Evolutionary conservation across 1,140 invertebrate genomes (phyloP), one percentile per base, ranked within the genome.

Genomic region (Drosophila pallidifrons): DNA sequence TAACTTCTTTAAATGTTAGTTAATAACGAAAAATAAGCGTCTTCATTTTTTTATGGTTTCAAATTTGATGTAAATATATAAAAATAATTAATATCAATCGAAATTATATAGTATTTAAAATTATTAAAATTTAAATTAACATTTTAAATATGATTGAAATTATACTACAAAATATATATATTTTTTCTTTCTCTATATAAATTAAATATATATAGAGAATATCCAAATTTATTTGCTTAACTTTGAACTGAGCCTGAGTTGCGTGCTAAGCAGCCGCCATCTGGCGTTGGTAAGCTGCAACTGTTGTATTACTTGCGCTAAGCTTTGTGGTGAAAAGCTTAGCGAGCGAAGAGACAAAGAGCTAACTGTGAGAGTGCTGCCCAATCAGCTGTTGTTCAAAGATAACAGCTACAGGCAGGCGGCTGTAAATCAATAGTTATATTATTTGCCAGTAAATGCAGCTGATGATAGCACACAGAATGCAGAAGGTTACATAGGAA

Each of bases 321-420:
- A 74, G 79, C 82, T 86, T 81, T 5, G 63, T 80, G 82, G 82
- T 88, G 83, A 70, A 87, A 87, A 87, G 83, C 83, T 87, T 49
- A 1, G 0, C 3, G 7, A 15, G 43, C 45, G 66, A 74, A 82
- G 69, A 66, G 57, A 63, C 20, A 2, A 6, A 71, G 25, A 60
- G 30, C 47, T 8, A 10, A 8, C 2, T 38, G 66, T 10, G 38
- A 15, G 63, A 28, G 59, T 15, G 38, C 13, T 15, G 67, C 46
- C 35, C 13, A 47, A 74, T 79, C 82, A 87, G 83, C 82, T 87
- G 82, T 82, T 79, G 47, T 41, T 35, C 49, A 11, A 54, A 52
- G 51, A 51, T 51, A 71, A 69, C 11, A 61, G 15, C 25, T 20
- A 67, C 59, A 51, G 38, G 54, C 54, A 51, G 46, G 54, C 54